Evolutionary conservation across 1,140 invertebrate genomes (phyloP), one percentile per base, ranked within the genome.

Genomic region (Atta cephalotes): DNA sequence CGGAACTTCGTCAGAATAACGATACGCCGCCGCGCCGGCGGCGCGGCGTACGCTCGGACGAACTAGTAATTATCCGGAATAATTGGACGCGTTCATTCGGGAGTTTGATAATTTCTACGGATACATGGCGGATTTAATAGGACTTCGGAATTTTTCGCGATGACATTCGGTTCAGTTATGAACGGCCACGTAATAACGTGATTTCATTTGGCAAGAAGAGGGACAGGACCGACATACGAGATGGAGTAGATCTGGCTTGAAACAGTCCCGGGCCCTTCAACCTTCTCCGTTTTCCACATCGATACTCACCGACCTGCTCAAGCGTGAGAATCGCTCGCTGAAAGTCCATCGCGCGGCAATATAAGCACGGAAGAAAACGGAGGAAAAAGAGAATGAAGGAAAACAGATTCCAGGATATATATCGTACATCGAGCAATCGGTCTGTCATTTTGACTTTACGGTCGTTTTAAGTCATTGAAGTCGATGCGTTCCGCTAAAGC

Each of bases 21-120:
- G 80, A 82, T 49, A 25, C 68, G 51, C 14, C n/a, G 28, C 10
- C 77, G 45, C 56, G 51, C 9, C n/a, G 18, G 10, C 77, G 45
- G 21, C 25, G 6, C 77, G 45, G 21, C 25, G 6, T 60, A 31
- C 66, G 68, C 80, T 84, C 28, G 80, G 45, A 25, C 60, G 62
- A 84, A 51, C 56, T 76, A 76, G 80, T 84, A 84, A 84, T 84
- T 84, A 84, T 84, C 70, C 39, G 39, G 39, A 84, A 84, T 84
- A 84, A 84, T 84, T 84, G 80, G 70, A 76, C 70, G 80, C 80
- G 70, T 76, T 70, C 21, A 51, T 51, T 74, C 39, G 70, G 18
- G 60, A 76, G 70, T 74, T 10, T 60, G 70, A 74, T 72, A 74
- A 74, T 76, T 84, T 25, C 12, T n/a, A 25, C 49, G 45, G 49